Base-by-base conservation (phyloP, 2,113 vertebrate species). In the Ia io region DNA sequence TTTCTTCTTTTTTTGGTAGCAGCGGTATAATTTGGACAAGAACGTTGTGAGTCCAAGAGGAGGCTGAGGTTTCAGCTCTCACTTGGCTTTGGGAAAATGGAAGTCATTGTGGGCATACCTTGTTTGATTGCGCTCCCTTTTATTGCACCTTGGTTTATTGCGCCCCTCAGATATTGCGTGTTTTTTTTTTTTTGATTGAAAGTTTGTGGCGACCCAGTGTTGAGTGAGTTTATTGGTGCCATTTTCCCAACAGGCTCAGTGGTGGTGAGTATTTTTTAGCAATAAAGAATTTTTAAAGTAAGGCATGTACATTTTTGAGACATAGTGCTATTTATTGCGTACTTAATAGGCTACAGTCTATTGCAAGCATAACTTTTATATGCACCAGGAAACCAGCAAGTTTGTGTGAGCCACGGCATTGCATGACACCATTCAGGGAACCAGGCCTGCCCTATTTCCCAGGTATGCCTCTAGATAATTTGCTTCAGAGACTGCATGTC, bases 41-140 rank as follows among this genome's bases (percentile, higher is more conserved):
- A 94, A 91, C 94, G 69, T 40, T 77, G 84, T 88, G n/a, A 84
- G 53, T 90, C 53, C 30, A 44, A 53, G 88, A 77, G 47, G 80
- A 65, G 56, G 87, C 74, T 90, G 69, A 90, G n/a, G 80, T 93
- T 92, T 86, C 93, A 84, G 53, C 49, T 74, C 78, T 61, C 65
- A 63, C 49, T 67, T 1, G 18, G 69, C 85, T 79, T 79, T 78
- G 82, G 51, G 49, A 74, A 85, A 84, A 90, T 28, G 76, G 65
- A 65, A 82, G 25, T 77, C 12, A 1, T 78, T 78, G 23, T 6
- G 12, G 79, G 35, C 79, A 63, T 44, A 22, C 51, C 79, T 63
- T 44, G 79, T 42, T 63, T 63, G 63, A 63, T 83, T 83, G 40
- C 1, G 18, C 28, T 63, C 40, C 79, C 79, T 42, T 20, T 63